phyloP scores from a whole-genome alignment of 2,888 invertebrate species.

The Morpho achilles region DNA sequence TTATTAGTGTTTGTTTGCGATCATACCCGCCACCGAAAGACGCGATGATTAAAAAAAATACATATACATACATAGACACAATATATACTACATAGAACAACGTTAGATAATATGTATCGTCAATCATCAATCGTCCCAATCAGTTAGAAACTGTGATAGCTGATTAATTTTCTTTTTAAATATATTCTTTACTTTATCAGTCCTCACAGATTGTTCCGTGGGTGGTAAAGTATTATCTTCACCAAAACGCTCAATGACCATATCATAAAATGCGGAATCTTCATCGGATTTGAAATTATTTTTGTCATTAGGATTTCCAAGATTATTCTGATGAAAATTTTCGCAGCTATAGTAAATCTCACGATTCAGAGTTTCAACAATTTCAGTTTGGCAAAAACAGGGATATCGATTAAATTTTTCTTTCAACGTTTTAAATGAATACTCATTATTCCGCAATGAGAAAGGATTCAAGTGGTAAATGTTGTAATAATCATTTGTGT shows the following conservation, averaged over 20 bases:
- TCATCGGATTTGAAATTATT: constrained; percentile 6
- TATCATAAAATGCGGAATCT: too few species aligned
- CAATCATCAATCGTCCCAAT: constrained; percentile 35
- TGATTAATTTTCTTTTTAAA: constrained; percentile 48
- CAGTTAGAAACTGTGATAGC: constrained; percentile 42
- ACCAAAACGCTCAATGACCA: constrained; percentile 28
- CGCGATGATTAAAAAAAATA: constrained; percentile 10
- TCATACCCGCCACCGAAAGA: constrained; percentile 38
- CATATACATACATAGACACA: constrained; percentile 3
- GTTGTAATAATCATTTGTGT: constrained; percentile 38
- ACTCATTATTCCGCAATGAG: constrained; percentile 33
- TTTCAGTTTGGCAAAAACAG: constrained; percentile 44
- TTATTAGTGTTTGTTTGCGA: constrained; percentile 24
- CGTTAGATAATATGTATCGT: too few species aligned
- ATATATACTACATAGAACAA: background rate
- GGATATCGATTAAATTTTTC: constrained; percentile 40
- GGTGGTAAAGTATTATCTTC: constrained; percentile 1
- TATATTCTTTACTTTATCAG: constrained; percentile 23
- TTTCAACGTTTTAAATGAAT: constrained; percentile 49
- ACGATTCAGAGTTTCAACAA: constrained; percentile 14
- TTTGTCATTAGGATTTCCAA: background rate
- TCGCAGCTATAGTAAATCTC: constrained; percentile 45
- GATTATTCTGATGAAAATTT: constrained; percentile 11
- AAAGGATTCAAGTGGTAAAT: constrained; percentile 46
- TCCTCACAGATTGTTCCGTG: background rate